phyloP scores from a whole-genome alignment of 2,797 vertebrate genomes.

The Pangasius djambal region DNA sequence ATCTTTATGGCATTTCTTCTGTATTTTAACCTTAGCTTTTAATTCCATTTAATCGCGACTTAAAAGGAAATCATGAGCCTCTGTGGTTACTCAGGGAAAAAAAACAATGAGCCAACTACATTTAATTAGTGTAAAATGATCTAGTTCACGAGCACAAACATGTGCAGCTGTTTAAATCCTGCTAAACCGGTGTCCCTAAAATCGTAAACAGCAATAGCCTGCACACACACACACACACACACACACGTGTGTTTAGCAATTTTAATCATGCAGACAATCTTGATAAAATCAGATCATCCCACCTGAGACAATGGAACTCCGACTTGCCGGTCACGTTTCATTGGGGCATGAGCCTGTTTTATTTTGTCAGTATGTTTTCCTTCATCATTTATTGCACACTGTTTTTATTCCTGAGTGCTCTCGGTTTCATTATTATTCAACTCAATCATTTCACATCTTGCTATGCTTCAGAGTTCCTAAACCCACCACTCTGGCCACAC shows the following conservation, averaged over 20 bases:
- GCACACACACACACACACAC: neutral
- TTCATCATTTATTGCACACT: neutral
- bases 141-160: neutral
- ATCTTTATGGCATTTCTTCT: neutral
- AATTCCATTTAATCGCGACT: neutral
- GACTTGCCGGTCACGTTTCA: too few relatives aligned
- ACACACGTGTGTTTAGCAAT: neutral
- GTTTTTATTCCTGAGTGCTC: neutral
- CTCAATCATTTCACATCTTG: neutral
- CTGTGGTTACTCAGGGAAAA: neutral
- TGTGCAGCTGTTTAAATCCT: neutral
- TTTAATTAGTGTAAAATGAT: neutral
- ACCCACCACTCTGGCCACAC: neutral
- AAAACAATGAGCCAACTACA: neutral
- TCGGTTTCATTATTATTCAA: neutral
- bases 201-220: neutral
- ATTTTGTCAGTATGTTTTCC: neutral
- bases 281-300: neutral
- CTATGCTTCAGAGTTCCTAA: neutral
- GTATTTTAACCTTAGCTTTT: neutral
- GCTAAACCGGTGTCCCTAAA: neutral
- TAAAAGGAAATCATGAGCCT: neutral
- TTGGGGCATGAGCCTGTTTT: neutral
- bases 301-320: neutral
- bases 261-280: neutral